Evolutionary conservation across 37 sponge, comb jelly and placozoan species (phyloP).

Genomic region (Agelas oroides): DNA sequence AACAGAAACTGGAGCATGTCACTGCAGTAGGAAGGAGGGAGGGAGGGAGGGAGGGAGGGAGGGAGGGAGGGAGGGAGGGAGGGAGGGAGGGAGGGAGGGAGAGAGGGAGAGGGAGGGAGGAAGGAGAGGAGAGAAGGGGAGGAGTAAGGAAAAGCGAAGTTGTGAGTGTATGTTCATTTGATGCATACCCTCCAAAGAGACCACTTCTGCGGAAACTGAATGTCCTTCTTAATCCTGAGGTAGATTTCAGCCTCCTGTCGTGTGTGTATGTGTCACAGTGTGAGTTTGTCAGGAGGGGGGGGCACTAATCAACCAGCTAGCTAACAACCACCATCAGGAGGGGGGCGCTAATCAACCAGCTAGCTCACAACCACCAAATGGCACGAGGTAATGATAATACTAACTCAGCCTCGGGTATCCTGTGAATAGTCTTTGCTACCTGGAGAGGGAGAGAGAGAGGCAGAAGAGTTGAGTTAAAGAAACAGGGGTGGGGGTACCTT

Average conservation of each 20-base stretch:
- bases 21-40: neutral
- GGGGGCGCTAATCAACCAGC: no score
- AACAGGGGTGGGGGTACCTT: no score
- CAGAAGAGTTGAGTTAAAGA: neutral
- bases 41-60: neutral
- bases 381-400: no score
- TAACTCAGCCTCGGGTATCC: no score
- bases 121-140: neutral
- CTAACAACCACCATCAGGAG: no score
- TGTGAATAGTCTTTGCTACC: no score
- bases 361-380: no score
- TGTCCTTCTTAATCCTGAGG: neutral
- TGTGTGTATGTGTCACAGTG: neutral
- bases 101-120: neutral
- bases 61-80: neutral
- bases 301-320: neutral
- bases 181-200: slow-evolving; percentile 14
- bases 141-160: no score
- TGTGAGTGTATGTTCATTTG: no score
- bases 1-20: slow-evolving; percentile 24
- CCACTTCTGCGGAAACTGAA: neutral
- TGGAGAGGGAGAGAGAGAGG: neutral
- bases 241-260: neutral
- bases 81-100: neutral
- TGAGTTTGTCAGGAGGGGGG: no score